phyloP scores from a whole-genome alignment of 2,888 invertebrate species.

The Drosophila leonis region DNA sequence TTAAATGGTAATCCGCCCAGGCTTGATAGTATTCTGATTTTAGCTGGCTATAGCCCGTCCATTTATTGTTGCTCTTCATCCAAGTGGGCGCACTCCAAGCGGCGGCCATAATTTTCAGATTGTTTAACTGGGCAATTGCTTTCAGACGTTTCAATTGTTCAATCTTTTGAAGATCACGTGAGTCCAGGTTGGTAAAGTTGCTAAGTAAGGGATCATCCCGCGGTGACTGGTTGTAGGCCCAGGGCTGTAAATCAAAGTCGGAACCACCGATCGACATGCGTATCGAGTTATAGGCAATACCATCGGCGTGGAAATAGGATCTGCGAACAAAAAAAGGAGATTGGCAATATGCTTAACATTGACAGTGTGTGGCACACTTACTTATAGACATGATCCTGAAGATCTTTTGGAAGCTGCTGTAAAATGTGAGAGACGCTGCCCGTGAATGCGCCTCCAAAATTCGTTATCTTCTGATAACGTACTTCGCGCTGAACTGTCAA shows the following conservation, averaged over 20 bases:
- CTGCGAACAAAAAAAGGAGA: conserved; percentile 84
- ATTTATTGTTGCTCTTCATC: conserved; percentile 89
- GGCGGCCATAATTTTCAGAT: conserved; percentile 82
- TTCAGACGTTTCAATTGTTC: conserved; percentile 81
- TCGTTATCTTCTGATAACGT: conserved; percentile 90
- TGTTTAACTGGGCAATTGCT: conserved; percentile 52
- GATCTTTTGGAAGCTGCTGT: conserved; percentile 60
- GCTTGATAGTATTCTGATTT: conserved; percentile 89
- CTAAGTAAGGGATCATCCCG: conserved; percentile 87
- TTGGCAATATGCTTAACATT: background rate
- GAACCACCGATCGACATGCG: conserved; percentile 94
- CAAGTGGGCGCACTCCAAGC: conserved; percentile 90
- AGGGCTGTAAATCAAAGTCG: conserved; percentile 93
- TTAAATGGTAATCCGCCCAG: conserved; percentile 93
- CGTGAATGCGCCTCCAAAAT: conserved; percentile 96
- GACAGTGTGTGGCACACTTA: conserved; percentile 34
- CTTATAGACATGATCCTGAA: conserved; percentile 83
- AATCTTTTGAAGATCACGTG: conserved; percentile 82
- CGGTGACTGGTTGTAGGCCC: conserved; percentile 91
- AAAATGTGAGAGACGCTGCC: conserved; percentile 86
- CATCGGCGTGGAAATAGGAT: conserved; percentile 89
- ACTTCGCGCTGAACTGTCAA: conserved; percentile 71
- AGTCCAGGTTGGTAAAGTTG: conserved; percentile 87
- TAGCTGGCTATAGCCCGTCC: conserved; percentile 87
- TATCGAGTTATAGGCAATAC: conserved; percentile 92